These are phyloP conservation scores for Lycopodina hypogea DNA, from an alignment of 37 sponge, comb jelly and placozoan genomes.

Conservation along the genomic window DNA sequence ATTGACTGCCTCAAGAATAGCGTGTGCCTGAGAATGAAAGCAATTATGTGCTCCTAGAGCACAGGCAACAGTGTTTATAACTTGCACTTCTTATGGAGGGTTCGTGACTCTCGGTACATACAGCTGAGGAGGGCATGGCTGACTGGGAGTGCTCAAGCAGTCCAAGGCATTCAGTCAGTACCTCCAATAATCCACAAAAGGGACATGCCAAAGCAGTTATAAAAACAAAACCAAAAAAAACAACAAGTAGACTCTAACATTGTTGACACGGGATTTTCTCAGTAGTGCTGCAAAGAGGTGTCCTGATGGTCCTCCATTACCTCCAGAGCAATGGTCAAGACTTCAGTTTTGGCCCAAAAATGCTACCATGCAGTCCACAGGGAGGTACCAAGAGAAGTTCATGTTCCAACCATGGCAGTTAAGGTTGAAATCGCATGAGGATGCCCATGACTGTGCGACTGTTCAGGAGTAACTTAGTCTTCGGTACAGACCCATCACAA, in stretches of 20 bases:
- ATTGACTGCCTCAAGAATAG: slow-evolving; percentile 3
- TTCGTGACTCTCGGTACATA: slow-evolving; percentile 5
- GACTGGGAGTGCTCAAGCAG: background rate
- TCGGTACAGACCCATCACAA: background rate
- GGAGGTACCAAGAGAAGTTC: slow-evolving; percentile 19
- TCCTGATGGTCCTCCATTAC: slow-evolving; percentile 9
- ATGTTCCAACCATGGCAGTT: slow-evolving; percentile 40
- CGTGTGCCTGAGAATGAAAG: background rate
- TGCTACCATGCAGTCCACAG: slow-evolving; percentile 28
- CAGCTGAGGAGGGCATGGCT: background rate
- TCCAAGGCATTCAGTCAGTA: slow-evolving; percentile 16
- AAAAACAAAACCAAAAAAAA: background rate
- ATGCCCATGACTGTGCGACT: slow-evolving; percentile 39
- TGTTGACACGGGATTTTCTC: slow-evolving; percentile 24
- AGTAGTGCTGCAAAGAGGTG: slow-evolving; percentile 24
- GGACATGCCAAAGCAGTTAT: slow-evolving; percentile 21
- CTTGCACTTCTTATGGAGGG: slow-evolving; percentile 42
- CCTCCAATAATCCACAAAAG: slow-evolving; percentile 26
- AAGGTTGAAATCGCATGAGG: slow-evolving; percentile 28
- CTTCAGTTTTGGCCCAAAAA: slow-evolving; percentile 54
- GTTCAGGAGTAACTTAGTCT: slow-evolving; percentile 25
- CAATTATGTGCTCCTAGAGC: slow-evolving; percentile 23
- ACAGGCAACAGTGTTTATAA: slow-evolving; percentile 44
- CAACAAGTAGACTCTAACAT: slow-evolving; percentile 23
- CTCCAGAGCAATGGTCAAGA: slow-evolving; percentile 24